phyloP scores from a whole-genome alignment of 1,140 invertebrate species.

The Laodelphax striatellus region DNA sequence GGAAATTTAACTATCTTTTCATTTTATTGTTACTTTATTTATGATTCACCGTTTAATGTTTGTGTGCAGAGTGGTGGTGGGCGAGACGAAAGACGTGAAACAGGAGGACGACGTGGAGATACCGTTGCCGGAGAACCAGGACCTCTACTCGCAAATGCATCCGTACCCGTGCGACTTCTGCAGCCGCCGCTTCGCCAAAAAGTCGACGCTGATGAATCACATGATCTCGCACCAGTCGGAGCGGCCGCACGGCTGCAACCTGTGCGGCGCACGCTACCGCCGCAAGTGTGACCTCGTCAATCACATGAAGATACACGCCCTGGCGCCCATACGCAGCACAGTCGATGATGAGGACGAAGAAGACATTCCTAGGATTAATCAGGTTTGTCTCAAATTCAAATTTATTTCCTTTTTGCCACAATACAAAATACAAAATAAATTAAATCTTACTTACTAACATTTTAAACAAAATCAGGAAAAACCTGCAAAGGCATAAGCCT shows the following conservation, averaged over 20 bases:
- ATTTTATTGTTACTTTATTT: not conserved
- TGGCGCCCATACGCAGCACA: conserved; percentile 39
- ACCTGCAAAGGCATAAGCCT: no score
- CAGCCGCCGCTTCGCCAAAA: conserved; percentile 66
- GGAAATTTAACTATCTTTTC: no score
- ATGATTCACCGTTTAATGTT: not conserved
- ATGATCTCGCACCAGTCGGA: conserved; percentile 71
- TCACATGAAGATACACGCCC: conserved; percentile 69
- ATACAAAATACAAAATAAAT: no score
- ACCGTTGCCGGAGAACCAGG: conserved; percentile 65
- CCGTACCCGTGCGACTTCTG: conserved; percentile 78
- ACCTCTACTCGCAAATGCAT: conserved; percentile 64
- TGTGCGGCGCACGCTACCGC: conserved; percentile 64
- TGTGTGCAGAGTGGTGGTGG: conserved; percentile 7
- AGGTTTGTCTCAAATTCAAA: not conserved
- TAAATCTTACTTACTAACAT: no score
- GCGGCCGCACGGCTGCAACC: conserved; percentile 57
- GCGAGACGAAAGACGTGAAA: conserved; percentile 6
- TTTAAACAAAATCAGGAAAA: no score
- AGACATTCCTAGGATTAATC: not conserved
- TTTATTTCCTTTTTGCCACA: no score
- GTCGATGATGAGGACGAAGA: conserved; percentile 33
- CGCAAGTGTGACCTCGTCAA: conserved; percentile 66
- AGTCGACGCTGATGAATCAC: conserved; percentile 69
- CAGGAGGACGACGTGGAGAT: conserved; percentile 56